Base-by-base conservation (phyloP, 2,113 vertebrate species). In the Puntigrus tetrazona region DNA sequence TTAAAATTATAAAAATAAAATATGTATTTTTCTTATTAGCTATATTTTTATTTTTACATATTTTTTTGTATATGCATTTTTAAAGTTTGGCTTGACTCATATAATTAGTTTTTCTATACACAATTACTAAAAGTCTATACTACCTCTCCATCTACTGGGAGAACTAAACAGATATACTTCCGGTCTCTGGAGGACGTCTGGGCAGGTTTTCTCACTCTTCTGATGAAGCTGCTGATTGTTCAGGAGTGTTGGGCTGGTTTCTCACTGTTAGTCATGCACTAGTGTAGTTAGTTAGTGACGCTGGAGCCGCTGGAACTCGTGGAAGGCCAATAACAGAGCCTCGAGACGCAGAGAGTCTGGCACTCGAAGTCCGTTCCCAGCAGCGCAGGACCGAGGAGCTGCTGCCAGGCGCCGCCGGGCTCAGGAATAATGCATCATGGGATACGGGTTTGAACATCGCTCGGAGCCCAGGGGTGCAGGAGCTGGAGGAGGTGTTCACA, bases 391-490 rank as follows among this genome's bases (percentile, higher is more conserved):
- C 38, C 55, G 16, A 63, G 36, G 25, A 63, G 70, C 16, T 45
- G 74, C 25, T 79, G 76, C 81, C 84, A 84, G 81, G 61, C 81
- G 76, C 76, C 45, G 83, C 83, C 59, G 83, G 83, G 83, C 83
- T 78, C 83, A 83, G 55, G 79, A 61, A 45, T 79, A 80, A 73
- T 78, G 67, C 75, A 74, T 55, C 83, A 73, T 50, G 36, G 72
- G 84, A 78, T 43, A 87, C 29, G 65, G 63, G 52, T 75, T 73
- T 25, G 81, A 86, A 73, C 85, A 83, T 11, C 65, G 57, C 7
- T 63, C 65, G 78, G 81, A 50, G 69, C 85, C 31, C 29, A 69
- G 20, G 20, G 52, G 16, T 0, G 22, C 52, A 57, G 52, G 80
- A 61, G 38, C 69, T 67, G 31, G 34, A 79, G 41, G 67, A 59